A percentile compares a stretch with the other conserved stretches of the same genome.
Conservation (phyloP, 2,888 invertebrate genomes). For the Drosophila algonquin region DNA sequence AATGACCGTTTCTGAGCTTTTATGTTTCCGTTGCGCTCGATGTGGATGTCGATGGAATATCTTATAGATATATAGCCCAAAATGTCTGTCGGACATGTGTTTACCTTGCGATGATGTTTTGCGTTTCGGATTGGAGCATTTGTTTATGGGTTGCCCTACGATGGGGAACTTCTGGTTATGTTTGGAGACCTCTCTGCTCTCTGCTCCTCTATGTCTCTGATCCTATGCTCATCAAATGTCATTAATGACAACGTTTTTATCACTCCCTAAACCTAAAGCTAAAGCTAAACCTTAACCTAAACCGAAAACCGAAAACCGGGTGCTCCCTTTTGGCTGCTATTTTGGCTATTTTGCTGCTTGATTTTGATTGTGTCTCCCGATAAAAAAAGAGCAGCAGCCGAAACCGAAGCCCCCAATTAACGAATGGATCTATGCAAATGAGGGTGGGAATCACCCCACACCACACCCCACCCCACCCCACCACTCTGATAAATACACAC, state of each 20-base stretch:
- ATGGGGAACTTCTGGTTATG: neutral
- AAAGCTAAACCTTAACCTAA: neutral
- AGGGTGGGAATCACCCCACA: conserved; percentile 16
- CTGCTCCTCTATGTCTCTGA: conserved; percentile 45
- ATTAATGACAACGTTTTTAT: conserved; percentile 65
- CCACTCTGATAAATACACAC: conserved; percentile 12
- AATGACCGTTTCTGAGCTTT: conserved; percentile 58
- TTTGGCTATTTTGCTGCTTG: conserved; percentile 61
- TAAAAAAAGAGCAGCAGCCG: conserved; percentile 46
- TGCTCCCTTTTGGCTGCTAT: conserved; percentile 57
- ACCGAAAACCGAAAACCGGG: conserved; percentile 19
- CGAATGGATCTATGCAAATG: conserved; percentile 74
- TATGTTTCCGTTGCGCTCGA: conserved; percentile 62
- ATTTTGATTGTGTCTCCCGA: conserved; percentile 55
- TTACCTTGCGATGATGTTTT: conserved; percentile 8
- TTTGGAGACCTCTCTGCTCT: conserved; percentile 3
- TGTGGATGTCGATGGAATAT: conserved; percentile 31
- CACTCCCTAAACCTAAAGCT: conserved; percentile 34
- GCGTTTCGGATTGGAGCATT: neutral
- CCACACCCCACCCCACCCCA: neutral
- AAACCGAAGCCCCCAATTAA: conserved; percentile 66
- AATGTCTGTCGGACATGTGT: conserved; percentile 26
- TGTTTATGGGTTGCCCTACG: neutral
- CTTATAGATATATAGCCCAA: conserved; percentile 15
- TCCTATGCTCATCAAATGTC: conserved; percentile 59